Percentiles rank a stretch among this genome's conserved stretches.
phyloP scores from a whole-genome alignment of 2,113 vertebrate species.

The Cinclus mexicanus region DNA sequence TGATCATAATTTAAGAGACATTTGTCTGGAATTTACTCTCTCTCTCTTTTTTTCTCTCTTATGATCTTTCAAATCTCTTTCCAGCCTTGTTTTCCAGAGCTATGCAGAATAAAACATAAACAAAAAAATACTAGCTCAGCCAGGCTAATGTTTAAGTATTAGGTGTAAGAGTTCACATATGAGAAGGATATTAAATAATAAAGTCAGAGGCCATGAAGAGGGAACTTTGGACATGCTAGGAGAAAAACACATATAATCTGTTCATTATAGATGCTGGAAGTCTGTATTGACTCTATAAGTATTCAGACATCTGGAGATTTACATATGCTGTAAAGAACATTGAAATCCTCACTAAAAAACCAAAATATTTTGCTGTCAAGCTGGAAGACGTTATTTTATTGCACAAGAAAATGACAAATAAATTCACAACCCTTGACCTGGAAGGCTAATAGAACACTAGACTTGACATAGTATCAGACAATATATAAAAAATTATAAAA shows the following conservation, averaged over 20 bases:
- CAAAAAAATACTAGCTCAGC: neutral
- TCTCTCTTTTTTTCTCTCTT: neutral
- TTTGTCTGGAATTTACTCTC: neutral
- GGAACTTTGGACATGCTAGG: neutral
- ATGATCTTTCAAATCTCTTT: neutral
- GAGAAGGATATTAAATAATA: neutral
- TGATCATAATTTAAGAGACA: neutral
- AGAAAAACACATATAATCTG: neutral
- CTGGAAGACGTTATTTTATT: neutral
- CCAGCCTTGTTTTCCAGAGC: neutral
- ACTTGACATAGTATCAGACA: neutral
- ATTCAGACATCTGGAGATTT: neutral
- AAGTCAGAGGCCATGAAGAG: neutral
- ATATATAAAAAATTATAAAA: neutral
- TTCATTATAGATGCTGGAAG: neutral
- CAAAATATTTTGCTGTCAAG: neutral
- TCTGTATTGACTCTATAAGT: neutral
- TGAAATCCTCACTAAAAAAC: neutral
- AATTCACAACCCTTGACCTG: conserved; percentile 8
- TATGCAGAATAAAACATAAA: neutral
- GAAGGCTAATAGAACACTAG: conserved; percentile 12
- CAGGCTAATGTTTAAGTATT: neutral
- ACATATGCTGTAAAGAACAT: neutral
- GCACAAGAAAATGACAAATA: neutral
- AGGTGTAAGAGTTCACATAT: neutral